Percentiles rank a stretch among this genome's conserved stretches.
Evolutionary conservation across 2,888 invertebrate genomes (phyloP).

Genomic region (Scelioninae gen. 1): DNA sequence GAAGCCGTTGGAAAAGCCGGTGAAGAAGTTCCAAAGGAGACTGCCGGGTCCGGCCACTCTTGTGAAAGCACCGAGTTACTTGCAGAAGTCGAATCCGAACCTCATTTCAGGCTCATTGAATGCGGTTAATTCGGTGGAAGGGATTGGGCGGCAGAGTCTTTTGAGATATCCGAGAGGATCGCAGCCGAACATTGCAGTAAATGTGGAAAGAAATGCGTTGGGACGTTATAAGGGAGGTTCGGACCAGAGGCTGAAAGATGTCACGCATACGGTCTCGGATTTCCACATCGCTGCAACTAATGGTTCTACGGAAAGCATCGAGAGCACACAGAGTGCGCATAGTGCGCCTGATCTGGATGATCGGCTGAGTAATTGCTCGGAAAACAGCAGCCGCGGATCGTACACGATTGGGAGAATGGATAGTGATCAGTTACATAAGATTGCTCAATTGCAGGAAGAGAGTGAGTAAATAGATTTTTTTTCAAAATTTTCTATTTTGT

Average conservation of each 20-base stretch:
- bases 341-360: conserved; percentile 83
- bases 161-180: conserved; percentile 75
- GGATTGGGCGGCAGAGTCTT: conserved; percentile 40
- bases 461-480: conserved; percentile 71
- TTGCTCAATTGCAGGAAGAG: conserved; percentile 78
- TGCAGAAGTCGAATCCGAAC: conserved; percentile 83
- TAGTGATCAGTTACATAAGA: conserved; percentile 76
- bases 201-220: conserved; percentile 73
- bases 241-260: conserved; percentile 77
- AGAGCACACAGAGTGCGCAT: conserved; percentile 81
- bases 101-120: conserved; percentile 77
- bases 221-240: conserved; percentile 79
- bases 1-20: conserved; percentile 57
- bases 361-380: conserved; percentile 80
- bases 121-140: conserved; percentile 40
- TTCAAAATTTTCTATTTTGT: too few species aligned
- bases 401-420: conserved; percentile 77
- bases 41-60: conserved; percentile 74
- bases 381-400: conserved; percentile 79
- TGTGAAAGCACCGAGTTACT: conserved; percentile 79
- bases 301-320: conserved; percentile 82
- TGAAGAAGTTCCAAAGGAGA: conserved; percentile 67
- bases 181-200: conserved; percentile 76
- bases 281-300: conserved; percentile 73
- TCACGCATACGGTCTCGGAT: conserved; percentile 73